These are phyloP conservation scores for Pogonomyrmex californicus DNA, from an alignment of 1,140 invertebrate species.

Conservation along the genomic window DNA sequence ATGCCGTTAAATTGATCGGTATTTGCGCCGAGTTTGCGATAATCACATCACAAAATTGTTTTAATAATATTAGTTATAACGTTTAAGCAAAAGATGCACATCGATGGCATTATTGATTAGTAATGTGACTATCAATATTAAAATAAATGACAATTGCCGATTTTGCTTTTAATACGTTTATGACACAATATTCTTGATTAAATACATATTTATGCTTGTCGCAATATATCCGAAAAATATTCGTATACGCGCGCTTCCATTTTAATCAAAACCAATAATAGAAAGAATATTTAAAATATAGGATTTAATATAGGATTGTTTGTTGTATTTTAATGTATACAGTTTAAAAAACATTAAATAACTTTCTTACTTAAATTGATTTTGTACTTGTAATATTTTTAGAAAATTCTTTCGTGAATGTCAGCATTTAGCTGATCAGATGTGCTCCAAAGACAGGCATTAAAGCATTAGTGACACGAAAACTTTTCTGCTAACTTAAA, in stretches of 20 bases:
- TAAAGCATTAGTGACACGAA: not conserved
- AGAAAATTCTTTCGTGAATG: not conserved
- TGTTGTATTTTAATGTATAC: no score
- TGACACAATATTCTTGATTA: not conserved
- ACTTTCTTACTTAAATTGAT: not conserved
- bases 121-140: not conserved
- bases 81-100: not conserved
- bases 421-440: not conserved
- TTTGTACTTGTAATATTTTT: not conserved
- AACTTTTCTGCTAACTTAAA: not conserved
- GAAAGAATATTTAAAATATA: not conserved
- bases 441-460: no score
- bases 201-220: not conserved
- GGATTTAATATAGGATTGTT: not conserved
- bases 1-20: slow-evolving; percentile 46
- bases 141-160: slow-evolving; percentile 38
- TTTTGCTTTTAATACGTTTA: slow-evolving; percentile 14
- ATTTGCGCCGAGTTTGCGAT: slow-evolving; percentile 8
- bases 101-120: slow-evolving; percentile 3
- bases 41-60: slow-evolving; percentile 30
- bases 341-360: not conserved
- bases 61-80: slow-evolving; percentile 31
- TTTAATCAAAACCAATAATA: not conserved
- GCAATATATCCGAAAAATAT: not conserved
- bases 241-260: not conserved